Percentiles rank a stretch among this genome's conserved stretches.
Evolutionary conservation across 1,140 invertebrate species (phyloP).

Genomic region (Lepidurus apus): DNA sequence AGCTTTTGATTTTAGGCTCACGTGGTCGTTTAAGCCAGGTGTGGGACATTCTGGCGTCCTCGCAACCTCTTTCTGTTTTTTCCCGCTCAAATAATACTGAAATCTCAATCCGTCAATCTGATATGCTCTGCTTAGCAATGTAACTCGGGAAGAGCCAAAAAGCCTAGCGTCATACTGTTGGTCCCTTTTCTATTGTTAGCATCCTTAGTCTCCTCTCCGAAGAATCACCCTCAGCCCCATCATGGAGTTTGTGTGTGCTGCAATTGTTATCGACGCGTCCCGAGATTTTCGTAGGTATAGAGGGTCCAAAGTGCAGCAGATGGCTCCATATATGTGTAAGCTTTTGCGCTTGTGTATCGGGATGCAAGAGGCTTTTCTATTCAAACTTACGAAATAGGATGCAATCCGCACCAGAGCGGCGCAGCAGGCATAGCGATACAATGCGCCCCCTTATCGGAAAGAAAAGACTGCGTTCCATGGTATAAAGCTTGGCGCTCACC

Average conservation of each 20-base stretch:
- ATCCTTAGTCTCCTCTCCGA: neutral
- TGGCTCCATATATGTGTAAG: neutral
- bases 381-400: neutral
- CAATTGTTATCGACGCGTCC: slow-evolving; percentile 1
- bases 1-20: neutral
- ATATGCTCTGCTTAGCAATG: neutral
- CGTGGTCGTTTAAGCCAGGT: neutral
- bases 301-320: neutral
- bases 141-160: neutral
- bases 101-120: slow-evolving; percentile 10
- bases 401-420: neutral
- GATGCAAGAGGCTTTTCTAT: neutral
- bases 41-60: neutral
- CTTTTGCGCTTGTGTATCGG: neutral
- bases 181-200: neutral
- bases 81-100: neutral
- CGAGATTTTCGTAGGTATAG: neutral
- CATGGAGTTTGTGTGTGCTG: neutral
- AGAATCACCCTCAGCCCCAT: neutral
- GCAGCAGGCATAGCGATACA: neutral
- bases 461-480: neutral
- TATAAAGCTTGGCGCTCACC: neutral
- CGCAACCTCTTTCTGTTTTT: neutral
- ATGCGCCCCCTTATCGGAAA: neutral
- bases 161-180: neutral